A percentile compares a stretch with the other conserved stretches of the same genome.
Conservation (phyloP, 2,113 vertebrate genomes). For the Speoplatyrhinus poulsoni region DNA sequence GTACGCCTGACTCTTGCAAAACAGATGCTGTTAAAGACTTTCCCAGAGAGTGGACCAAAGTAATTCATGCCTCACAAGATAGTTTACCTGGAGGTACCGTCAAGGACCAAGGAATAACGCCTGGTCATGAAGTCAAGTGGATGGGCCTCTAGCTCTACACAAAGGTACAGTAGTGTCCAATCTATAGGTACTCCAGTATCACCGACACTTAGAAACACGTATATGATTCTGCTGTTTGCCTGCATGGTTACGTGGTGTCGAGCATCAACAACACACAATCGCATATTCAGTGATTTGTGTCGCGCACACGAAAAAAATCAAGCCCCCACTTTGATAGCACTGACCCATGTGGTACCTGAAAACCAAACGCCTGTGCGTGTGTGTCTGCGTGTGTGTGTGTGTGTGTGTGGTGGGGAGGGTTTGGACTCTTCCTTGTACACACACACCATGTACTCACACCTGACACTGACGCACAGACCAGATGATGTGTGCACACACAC, state of each 20-base stretch:
- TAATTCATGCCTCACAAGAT: not conserved
- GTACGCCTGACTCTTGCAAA: not conserved
- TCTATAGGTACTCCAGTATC: not conserved
- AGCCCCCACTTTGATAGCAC: slow-evolving; percentile 21
- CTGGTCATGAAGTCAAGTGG: slow-evolving; percentile 6
- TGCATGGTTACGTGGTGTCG: too few relatives aligned
- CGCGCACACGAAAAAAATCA: slow-evolving; percentile 17
- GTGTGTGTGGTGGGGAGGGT: not conserved
- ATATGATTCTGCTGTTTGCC: too few relatives aligned
- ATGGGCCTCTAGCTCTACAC: slow-evolving; percentile 6
- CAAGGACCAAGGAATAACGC: not conserved
- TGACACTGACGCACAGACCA: slow-evolving; percentile 20
- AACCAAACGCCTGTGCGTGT: slow-evolving; percentile 21
- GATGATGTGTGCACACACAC: slow-evolving; percentile 14
- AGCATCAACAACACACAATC: too few relatives aligned
- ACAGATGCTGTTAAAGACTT: slow-evolving; percentile 1
- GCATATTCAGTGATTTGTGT: not conserved
- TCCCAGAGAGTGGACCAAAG: not conserved
- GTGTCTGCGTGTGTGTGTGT: not conserved
- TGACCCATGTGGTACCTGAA: slow-evolving; percentile 30
- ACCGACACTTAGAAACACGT: too few relatives aligned
- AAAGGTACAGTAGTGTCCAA: slow-evolving; percentile 22
- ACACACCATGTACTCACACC: slow-evolving; percentile 19
- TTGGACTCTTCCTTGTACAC: slow-evolving; percentile 7
- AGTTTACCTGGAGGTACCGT: slow-evolving; percentile 8